A percentile compares a stretch with the other conserved stretches of the same genome.
Conservation (phyloP, 1,140 invertebrate genomes). For the Pinna nobilis region DNA sequence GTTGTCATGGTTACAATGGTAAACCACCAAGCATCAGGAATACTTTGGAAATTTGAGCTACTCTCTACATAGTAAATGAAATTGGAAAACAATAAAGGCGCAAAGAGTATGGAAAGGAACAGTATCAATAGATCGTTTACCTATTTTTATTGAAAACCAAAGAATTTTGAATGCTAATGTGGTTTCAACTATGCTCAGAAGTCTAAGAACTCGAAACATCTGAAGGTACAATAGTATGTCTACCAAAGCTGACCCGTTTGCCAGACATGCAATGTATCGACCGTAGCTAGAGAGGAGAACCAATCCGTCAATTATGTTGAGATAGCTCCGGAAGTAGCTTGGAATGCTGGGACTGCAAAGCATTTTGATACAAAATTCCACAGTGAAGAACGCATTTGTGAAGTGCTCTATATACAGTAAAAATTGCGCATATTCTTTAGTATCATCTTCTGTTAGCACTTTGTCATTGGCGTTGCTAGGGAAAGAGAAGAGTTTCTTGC, state of each 20-base stretch:
- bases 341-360: neutral
- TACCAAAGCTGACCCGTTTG: neutral
- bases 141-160: constrained; percentile 16
- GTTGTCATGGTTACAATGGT: constrained; percentile 39
- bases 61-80: constrained; percentile 25
- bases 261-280: constrained; percentile 16
- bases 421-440: neutral
- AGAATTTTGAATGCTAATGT: constrained; percentile 24
- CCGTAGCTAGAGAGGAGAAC: constrained; percentile 13
- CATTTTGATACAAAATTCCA: constrained; percentile 3
- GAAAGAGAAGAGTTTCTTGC: neutral
- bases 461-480: constrained; percentile 1
- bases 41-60: constrained; percentile 22
- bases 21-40: constrained; percentile 41
- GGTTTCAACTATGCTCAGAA: constrained; percentile 25
- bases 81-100: constrained; percentile 34
- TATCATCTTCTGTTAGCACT: neutral
- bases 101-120: constrained; percentile 19
- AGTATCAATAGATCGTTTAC: constrained; percentile 28
- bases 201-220: constrained; percentile 30
- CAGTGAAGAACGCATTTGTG: constrained; percentile 23
- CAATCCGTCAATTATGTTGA: constrained; percentile 15
- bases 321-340: constrained; percentile 7
- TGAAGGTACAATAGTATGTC: constrained; percentile 24
- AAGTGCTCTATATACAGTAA: constrained; percentile 22